A percentile compares a stretch with the other conserved stretches of the same genome.
phyloP scores from a whole-genome alignment of 37 sponge, comb jelly and placozoan species.

The Crambe crambe region DNA sequence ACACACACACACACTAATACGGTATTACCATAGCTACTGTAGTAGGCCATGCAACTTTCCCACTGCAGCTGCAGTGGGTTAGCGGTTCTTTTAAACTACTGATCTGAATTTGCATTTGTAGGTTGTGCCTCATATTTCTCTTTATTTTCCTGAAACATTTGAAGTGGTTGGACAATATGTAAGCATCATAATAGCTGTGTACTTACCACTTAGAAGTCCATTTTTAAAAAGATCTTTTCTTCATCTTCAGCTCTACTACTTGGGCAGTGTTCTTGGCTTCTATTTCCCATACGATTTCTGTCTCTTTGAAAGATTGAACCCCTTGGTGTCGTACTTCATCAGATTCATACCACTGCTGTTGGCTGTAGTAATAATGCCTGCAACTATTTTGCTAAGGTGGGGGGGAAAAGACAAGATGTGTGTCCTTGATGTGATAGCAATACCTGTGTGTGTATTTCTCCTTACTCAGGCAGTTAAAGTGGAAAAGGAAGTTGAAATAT shows the following conservation, averaged over 20 bases:
- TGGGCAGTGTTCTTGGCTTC: conserved; percentile 55
- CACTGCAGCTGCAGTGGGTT: neutral
- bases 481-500: conserved; percentile 4
- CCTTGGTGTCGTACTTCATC: conserved; percentile 55
- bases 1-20: no score
- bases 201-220: neutral
- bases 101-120: no score
- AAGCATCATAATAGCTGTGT: conserved; percentile 9
- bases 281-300: conserved; percentile 82
- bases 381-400: conserved; percentile 17
- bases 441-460: conserved; percentile 1
- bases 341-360: conserved; percentile 51
- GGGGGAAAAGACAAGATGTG: neutral
- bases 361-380: conserved; percentile 35
- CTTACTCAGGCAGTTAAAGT: neutral
- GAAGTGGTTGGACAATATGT: conserved; percentile 31
- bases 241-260: conserved; percentile 55
- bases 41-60: neutral
- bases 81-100: no score
- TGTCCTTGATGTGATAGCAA: neutral
- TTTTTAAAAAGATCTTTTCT: no score
- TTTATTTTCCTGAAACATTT: conserved; percentile 50
- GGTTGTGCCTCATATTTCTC: conserved; percentile 42
- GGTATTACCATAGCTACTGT: neutral
- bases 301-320: conserved; percentile 44